These are phyloP conservation scores for Campoplex nolae DNA, from an alignment of 2,888 invertebrate species.

Conservation along the genomic window DNA sequence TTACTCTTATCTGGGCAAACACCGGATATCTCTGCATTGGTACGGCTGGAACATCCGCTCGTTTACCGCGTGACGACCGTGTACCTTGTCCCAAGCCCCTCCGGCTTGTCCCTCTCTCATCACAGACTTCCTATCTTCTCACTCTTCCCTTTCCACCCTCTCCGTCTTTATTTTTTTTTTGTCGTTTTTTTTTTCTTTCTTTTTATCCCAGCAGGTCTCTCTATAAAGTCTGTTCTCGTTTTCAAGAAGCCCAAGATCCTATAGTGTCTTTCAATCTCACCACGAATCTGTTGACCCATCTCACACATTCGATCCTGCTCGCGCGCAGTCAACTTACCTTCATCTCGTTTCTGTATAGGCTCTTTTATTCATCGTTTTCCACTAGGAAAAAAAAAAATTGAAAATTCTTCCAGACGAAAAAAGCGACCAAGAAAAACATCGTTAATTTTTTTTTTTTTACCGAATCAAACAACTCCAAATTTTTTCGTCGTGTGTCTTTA, in stretches of 20 bases:
- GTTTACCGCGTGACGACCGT: constrained; percentile 56
- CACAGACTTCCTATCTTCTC: constrained; percentile 2
- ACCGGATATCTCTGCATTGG: constrained; percentile 70
- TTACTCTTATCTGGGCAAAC: constrained; percentile 81
- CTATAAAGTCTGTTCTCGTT: constrained; percentile 53
- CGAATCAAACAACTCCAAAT: too few species aligned
- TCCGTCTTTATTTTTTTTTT: neutral
- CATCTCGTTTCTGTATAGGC: neutral
- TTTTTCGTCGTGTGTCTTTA: too few species aligned
- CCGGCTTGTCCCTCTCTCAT: constrained; percentile 59
- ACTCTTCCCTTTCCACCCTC: neutral
- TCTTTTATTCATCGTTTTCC: neutral
- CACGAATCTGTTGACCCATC: constrained; percentile 68
- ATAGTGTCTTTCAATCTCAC: constrained; percentile 61
- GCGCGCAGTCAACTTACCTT: constrained; percentile 12
- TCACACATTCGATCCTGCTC: constrained; percentile 21
- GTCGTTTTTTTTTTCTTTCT: constrained; percentile 63
- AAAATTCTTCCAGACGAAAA: neutral
- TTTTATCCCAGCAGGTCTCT: neutral
- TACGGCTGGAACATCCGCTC: constrained; percentile 27
- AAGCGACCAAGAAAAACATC: too few species aligned
- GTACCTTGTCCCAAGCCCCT: constrained; percentile 55
- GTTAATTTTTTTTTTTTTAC: too few species aligned
- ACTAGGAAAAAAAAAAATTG: neutral
- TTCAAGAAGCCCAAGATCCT: constrained; percentile 28